Conservation (phyloP, 2,888 invertebrate genomes). For the Cryptus viduatorius region DNA sequence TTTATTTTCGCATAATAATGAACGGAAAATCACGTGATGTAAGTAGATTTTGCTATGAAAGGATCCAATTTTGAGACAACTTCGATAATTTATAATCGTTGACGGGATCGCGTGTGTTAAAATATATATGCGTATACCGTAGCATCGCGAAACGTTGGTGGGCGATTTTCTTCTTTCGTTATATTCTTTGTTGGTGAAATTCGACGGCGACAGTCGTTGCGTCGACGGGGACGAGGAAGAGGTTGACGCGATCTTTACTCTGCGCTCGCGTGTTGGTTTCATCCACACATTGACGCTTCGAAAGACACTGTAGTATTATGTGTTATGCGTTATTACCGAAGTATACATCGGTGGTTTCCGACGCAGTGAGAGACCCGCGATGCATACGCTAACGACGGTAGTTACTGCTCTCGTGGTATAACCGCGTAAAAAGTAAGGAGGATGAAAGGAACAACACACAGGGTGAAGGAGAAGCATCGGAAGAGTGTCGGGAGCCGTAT, state of each 20-base stretch:
- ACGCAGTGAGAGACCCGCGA: neutral
- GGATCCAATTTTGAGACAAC: neutral
- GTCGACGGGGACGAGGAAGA: conserved; percentile 5
- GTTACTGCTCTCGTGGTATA: conserved; percentile 20
- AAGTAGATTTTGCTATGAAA: neutral
- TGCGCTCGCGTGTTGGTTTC: neutral
- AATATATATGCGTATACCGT: conserved; percentile 56
- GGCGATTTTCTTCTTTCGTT: conserved; percentile 33
- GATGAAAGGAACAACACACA: neutral
- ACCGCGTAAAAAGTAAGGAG: conserved; percentile 24
- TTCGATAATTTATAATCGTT: conserved; percentile 55
- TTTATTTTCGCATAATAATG: neutral
- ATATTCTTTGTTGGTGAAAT: conserved; percentile 12
- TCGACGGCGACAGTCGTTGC: conserved; percentile 47
- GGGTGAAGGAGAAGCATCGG: neutral
- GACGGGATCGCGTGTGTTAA: conserved; percentile 35
- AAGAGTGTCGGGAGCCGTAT: conserved; percentile 13
- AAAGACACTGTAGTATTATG: conserved; percentile 2
- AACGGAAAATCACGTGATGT: neutral
- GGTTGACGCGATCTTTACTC: neutral
- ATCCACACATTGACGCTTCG: neutral
- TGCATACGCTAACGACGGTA: conserved; percentile 33
- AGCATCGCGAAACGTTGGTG: conserved; percentile 27
- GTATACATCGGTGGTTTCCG: neutral
- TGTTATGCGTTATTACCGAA: conserved; percentile 34